Base-by-base conservation (phyloP, 2,797 vertebrate genomes). In the Gymnocypris eckloni region DNA sequence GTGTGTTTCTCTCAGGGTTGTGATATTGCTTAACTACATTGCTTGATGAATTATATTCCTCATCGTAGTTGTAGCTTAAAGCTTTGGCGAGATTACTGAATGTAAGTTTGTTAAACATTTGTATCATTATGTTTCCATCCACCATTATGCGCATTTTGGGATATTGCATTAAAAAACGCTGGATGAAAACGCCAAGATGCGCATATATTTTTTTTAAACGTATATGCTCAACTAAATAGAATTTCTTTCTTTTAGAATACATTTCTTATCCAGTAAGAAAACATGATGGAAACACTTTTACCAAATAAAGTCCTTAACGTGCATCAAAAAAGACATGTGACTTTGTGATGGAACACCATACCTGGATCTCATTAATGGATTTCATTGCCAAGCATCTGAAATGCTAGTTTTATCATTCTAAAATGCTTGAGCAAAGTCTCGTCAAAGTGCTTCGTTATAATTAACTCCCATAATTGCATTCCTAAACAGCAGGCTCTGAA, bases 1-100 rank as follows among this genome's bases (percentile, higher is more conserved):
- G 75, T 70, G 59, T 83, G 50, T 56, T 13, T 54, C 33, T 77
- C 33, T 39, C 18, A 13, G 50, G 75, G 75, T 56, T 77, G 33
- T 56, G 18, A 39, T 56, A 56, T 39, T 77, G 73, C 18, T 7
- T 37, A 52, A 56, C 43, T 9, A 25, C 22, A 43, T 5, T 18
- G 10, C 50, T 76, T 76, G 48, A 76, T 13, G n/a, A 22, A 77
- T n/a, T n/a, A 54, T 76, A 48, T 22, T n/a, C 33, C 75, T 39
- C 52, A 39, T n/a, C 22, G 12, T 39, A n/a, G 28, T 18, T 54
- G 45, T 73, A 28, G 70, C 41, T 72, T 4, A 72, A 59, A 59
- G 6, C 12, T 8, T 72, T 15, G 13, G 41, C 1, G 48, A 72
- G 4, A 72, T 25, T 2, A 72, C 3, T 48, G 41, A 25, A 72